Evolutionary conservation across 2,888 invertebrate genomes (phyloP).

Genomic region (Sarcophaga carnaria): DNA sequence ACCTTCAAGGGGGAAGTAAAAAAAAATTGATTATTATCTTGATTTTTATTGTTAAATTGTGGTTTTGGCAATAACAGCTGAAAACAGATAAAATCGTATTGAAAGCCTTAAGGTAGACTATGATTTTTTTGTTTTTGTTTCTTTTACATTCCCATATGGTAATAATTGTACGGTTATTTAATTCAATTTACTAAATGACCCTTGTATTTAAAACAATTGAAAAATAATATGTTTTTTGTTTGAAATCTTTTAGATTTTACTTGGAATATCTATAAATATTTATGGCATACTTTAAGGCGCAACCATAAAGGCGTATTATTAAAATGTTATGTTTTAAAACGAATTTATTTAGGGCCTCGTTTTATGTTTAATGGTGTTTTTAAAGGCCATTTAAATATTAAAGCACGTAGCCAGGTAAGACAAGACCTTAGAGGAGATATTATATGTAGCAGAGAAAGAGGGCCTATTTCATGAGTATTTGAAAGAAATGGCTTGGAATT

Average conservation of each 20-base stretch:
- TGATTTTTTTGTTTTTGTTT: conserved; percentile 16
- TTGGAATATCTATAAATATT: conserved; percentile 34
- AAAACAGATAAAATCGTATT: neutral
- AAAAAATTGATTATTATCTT: neutral
- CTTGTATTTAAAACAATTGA: conserved; percentile 20
- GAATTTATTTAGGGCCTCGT: neutral
- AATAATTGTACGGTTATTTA: conserved; percentile 44
- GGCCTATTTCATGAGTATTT: neutral
- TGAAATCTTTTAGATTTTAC: neutral
- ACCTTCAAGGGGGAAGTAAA: neutral
- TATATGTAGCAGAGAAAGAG: neutral
- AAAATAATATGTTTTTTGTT: neutral
- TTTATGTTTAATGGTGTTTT: conserved; percentile 13
- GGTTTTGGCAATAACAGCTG: neutral
- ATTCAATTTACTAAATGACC: conserved; percentile 63
- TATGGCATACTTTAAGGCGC: conserved; percentile 51
- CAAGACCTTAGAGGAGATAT: neutral
- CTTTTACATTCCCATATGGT: conserved; percentile 36
- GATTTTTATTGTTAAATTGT: conserved; percentile 15
- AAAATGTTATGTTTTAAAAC: neutral
- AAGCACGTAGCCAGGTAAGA: conserved; percentile 10
- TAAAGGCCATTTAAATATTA: conserved; percentile 6
- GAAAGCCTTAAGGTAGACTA: conserved; percentile 45
- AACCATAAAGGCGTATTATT: conserved; percentile 29
- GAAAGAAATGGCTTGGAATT: neutral